A percentile compares a stretch with the other conserved stretches of the same genome.
phyloP scores from a whole-genome alignment of 1,140 invertebrate genomes.

The Drosophila kepulauana region DNA sequence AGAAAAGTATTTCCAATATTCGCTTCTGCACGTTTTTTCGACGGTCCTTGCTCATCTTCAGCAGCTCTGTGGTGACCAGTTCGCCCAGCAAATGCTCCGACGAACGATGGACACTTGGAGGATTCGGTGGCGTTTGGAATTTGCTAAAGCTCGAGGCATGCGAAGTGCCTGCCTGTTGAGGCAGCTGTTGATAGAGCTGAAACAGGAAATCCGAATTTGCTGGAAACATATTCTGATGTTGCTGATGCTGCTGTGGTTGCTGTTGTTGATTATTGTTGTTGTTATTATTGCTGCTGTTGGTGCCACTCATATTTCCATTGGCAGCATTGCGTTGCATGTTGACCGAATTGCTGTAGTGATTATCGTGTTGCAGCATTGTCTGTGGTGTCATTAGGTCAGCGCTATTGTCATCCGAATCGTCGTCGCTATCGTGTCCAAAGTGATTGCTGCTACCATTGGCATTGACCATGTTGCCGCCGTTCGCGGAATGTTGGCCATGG shows the following conservation, averaged over 20 bases:
- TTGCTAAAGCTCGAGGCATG: slow-evolving; percentile 70
- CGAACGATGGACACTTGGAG: slow-evolving; percentile 62
- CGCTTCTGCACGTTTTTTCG: slow-evolving; percentile 80
- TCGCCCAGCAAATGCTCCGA: slow-evolving; percentile 83
- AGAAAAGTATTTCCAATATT: slow-evolving; percentile 84
- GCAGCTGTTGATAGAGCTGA: slow-evolving; percentile 82
- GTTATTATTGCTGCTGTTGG: slow-evolving; percentile 43
- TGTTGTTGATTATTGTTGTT: slow-evolving; percentile 40
- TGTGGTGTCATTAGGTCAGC: slow-evolving; percentile 64
- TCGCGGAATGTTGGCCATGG: slow-evolving; percentile 52
- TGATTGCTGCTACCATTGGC: slow-evolving; percentile 44
- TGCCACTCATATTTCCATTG: slow-evolving; percentile 41
- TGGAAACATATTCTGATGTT: slow-evolving; percentile 73
- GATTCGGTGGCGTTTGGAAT: slow-evolving; percentile 71
- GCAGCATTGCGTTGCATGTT: slow-evolving; percentile 50
- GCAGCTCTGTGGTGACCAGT: slow-evolving; percentile 80
- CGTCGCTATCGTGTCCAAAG: slow-evolving; percentile 72
- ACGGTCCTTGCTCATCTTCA: slow-evolving; percentile 83
- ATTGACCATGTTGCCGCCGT: slow-evolving; percentile 37
- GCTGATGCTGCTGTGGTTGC: slow-evolving; percentile 33
- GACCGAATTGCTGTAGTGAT: slow-evolving; percentile 59
- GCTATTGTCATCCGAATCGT: slow-evolving; percentile 79
- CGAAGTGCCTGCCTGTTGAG: slow-evolving; percentile 62
- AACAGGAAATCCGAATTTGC: slow-evolving; percentile 81
- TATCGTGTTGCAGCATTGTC: slow-evolving; percentile 61